These are phyloP conservation scores for Tokudaia tokunoshimensis DNA, from an alignment of 2,797 vertebrate species.

Conservation along the genomic window DNA sequence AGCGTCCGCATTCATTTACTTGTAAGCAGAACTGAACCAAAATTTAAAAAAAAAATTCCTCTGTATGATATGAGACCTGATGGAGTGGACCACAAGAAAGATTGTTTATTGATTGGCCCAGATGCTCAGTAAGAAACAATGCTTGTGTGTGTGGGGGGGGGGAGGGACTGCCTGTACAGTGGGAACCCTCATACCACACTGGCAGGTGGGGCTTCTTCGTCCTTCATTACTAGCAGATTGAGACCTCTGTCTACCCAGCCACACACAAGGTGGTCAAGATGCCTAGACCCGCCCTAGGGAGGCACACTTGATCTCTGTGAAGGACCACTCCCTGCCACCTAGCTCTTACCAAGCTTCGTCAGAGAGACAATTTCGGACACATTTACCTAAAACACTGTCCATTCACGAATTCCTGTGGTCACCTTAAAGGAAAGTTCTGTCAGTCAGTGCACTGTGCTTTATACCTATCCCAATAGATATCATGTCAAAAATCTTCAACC, in stretches of 20 bases:
- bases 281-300: not conserved
- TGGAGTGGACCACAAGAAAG: not conserved
- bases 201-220: not conserved
- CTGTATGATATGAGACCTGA: not conserved
- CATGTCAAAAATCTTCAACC: not conserved
- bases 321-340: not conserved
- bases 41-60: not conserved
- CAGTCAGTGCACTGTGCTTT: not conserved
- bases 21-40: not conserved
- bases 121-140: not conserved
- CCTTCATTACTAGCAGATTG: not conserved
- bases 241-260: not conserved
- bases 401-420: not conserved
- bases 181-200: not conserved
- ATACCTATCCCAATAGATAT: not conserved
- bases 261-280: not conserved
- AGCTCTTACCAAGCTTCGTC: not conserved
- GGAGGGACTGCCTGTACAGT: not conserved
- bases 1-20: not conserved
- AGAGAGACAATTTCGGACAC: not conserved
- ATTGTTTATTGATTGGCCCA: not conserved
- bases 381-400: not conserved
- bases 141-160: constrained; percentile 7
- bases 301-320: not conserved
- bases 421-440: not conserved